Conservation (phyloP, 2,113 vertebrate genomes). For the Ancistrus triradiatus region DNA sequence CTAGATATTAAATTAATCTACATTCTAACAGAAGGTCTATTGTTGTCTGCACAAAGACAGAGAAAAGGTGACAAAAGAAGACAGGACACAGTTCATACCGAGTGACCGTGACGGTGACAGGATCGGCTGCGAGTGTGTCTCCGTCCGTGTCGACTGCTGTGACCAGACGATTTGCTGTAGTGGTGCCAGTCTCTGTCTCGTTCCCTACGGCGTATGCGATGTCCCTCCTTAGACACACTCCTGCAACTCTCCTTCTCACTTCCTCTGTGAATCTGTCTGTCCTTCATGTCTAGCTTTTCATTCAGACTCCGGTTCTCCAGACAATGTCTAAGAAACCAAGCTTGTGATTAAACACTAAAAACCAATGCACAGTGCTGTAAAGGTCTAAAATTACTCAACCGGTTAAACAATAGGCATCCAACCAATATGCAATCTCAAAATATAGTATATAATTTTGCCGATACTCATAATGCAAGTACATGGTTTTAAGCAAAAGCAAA, state of each 20-base stretch:
- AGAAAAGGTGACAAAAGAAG: not conserved
- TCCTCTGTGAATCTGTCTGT: slow-evolving; percentile 72
- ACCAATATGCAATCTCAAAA: too few relatives aligned
- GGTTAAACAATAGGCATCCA: too few relatives aligned
- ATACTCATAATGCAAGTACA: too few relatives aligned
- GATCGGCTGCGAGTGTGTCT: slow-evolving; percentile 71
- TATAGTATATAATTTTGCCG: too few relatives aligned
- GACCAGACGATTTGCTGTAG: slow-evolving; percentile 89
- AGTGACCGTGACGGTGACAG: slow-evolving; percentile 70
- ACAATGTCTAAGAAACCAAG: slow-evolving; percentile 55
- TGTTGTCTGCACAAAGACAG: slow-evolving; percentile 29
- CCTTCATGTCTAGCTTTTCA: slow-evolving; percentile 72
- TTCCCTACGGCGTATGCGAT: slow-evolving; percentile 44
- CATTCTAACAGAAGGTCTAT: slow-evolving; percentile 35
- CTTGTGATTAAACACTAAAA: not conserved
- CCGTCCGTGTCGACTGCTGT: slow-evolving; percentile 77
- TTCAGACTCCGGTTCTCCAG: slow-evolving; percentile 62
- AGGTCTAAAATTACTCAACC: too few relatives aligned
- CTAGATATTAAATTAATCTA: slow-evolving; percentile 5
- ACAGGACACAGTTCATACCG: slow-evolving; percentile 74
- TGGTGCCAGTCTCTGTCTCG: slow-evolving; percentile 76
- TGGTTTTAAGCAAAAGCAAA: too few relatives aligned
- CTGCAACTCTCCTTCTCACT: slow-evolving; percentile 63
- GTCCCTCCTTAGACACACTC: slow-evolving; percentile 41
- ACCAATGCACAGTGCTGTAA: not conserved